A percentile compares a stretch with the other conserved stretches of the same genome.
Conservation (phyloP, 2,888 invertebrate genomes). For the Poecilus cupreus region DNA sequence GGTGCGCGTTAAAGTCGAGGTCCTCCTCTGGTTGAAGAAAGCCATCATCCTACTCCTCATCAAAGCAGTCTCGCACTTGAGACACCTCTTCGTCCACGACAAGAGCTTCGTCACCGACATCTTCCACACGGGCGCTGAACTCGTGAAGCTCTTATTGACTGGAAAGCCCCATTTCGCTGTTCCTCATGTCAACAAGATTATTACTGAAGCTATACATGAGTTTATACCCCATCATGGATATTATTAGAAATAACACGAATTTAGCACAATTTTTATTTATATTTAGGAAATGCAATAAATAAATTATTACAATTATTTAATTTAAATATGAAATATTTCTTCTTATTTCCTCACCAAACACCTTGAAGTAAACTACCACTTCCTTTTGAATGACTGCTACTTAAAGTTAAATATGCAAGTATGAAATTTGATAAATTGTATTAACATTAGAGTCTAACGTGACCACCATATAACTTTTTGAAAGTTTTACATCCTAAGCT, state of each 20-base stretch:
- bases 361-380: too few relatives aligned
- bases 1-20: conserved; percentile 20
- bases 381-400: too few relatives aligned
- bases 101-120: neutral
- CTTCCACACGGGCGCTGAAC: neutral
- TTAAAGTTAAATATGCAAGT: too few relatives aligned
- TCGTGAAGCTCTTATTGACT: neutral
- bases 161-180: conserved; percentile 9
- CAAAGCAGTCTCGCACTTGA: neutral
- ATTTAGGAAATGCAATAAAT: neutral
- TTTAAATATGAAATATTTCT: neutral
- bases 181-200: neutral
- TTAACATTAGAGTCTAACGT: too few relatives aligned
- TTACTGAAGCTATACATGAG: conserved; percentile 5
- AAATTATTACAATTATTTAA: neutral
- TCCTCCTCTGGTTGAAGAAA: conserved; percentile 8
- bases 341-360: too few relatives aligned
- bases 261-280: conserved; percentile 36
- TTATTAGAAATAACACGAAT: neutral
- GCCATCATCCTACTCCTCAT: neutral
- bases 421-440: too few relatives aligned
- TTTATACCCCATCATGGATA: neutral
- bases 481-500: too few relatives aligned
- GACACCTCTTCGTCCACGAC: neutral
- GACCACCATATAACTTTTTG: too few relatives aligned